Evolutionary conservation across 2,113 vertebrate genomes (phyloP).

Genomic region (Centropus bengalensis): DNA sequence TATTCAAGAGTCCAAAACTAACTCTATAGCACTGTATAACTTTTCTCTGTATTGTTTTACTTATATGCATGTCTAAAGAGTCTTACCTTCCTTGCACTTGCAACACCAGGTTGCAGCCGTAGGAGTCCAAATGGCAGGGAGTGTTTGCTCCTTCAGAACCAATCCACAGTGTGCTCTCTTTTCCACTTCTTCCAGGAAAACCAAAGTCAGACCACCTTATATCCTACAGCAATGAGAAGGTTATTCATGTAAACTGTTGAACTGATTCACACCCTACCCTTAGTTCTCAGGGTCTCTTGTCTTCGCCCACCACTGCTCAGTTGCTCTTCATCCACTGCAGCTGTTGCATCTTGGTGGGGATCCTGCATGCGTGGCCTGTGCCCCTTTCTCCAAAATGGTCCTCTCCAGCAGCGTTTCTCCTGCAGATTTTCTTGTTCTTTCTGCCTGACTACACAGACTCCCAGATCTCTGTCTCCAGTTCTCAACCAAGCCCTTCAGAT

Average conservation of each 20-base stretch:
- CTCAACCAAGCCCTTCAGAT: not conserved
- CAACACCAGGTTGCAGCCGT: constrained; percentile 93
- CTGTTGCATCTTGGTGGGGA: not conserved
- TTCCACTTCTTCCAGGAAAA: constrained; percentile 87
- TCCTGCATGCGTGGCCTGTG: not conserved
- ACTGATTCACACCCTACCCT: not conserved
- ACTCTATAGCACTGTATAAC: not conserved
- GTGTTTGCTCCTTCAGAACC: constrained; percentile 91
- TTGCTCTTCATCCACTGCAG: not conserved
- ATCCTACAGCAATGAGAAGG: constrained; percentile 78
- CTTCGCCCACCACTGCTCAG: not conserved
- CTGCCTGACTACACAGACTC: not conserved
- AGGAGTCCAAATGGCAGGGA: constrained; percentile 93
- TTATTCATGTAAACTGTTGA: not conserved
- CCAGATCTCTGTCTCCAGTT: not conserved
- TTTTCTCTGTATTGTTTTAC: not conserved
- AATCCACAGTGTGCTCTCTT: constrained; percentile 93
- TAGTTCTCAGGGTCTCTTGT: not conserved
- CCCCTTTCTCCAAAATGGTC: not conserved
- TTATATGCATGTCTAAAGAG: too few relatives aligned
- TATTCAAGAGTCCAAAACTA: not conserved
- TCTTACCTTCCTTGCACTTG: constrained; percentile 95
- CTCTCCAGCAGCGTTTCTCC: not conserved
- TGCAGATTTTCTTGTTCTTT: not conserved
- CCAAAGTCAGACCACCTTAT: constrained; percentile 93